Evolutionary conservation across 2,797 vertebrate species (phyloP), one percentile per base, ranked within the genome.

Genomic region (Acrossocheilus wenchowensis): DNA sequence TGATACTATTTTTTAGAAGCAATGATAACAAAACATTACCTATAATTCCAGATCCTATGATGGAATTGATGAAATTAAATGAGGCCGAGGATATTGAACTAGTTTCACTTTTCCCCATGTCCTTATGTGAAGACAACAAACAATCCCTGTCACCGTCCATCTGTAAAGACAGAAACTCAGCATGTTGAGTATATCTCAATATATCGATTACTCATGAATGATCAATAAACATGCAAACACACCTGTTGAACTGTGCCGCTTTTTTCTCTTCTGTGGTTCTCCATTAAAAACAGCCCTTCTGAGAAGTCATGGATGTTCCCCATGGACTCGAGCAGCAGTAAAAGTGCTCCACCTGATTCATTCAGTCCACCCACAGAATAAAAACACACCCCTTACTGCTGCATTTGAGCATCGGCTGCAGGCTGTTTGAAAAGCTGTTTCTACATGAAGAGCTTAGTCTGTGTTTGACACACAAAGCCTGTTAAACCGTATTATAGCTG

Each of bases 61-160:
- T 98, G 75, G 98, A 99, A 92, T 99, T 99, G 90, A 98, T 96
- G 85, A 99, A 95, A 91, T 99, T 99, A 93, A 98, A 98, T 54
- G 94, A 95, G 19, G 97, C 97, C 80, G 95, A 94, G 50, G 94
- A 94, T 60, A 94, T 90, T 81, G 94, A 94, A 84, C 94, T 90
- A 64, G 90, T 95, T 89, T 93, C 89, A 36, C 88, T 87, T 90
- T 89, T 87, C 68, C 48, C 78, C 0, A 50, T 39, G 19, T 78
- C 69, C 78, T 92, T 92, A 73, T 72, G 69, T 3, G 94, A 84
- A 72, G 87, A 89, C 90, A 97, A 88, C 5, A 99, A 93, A 3
- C 85, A 72, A 88, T 86, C 91, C 84, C 90, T 93, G 91, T 97
- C 97, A 90, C 94, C 93, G 45, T 75, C 89, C 97, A 97, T 81